A percentile compares a stretch with the other conserved stretches of the same genome.
phyloP scores from a whole-genome alignment of 2,888 invertebrate species.

The Ophonus ardosiacus region DNA sequence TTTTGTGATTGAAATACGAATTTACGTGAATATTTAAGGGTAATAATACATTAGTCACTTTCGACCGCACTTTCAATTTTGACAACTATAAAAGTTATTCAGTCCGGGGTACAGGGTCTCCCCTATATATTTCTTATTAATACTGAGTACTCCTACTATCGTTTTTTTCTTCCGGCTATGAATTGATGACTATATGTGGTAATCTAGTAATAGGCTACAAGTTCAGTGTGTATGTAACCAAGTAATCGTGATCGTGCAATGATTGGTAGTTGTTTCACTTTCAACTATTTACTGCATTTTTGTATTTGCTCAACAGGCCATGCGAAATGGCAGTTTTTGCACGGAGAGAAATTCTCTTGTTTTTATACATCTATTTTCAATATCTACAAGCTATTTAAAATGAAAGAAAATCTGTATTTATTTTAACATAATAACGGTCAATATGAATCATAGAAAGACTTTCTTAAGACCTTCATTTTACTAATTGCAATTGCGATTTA shows the following conservation, averaged over 20 bases:
- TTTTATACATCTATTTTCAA: slow-evolving; percentile 37
- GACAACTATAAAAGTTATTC: too few relatives aligned
- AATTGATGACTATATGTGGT: background rate
- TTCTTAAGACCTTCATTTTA: slow-evolving; percentile 15
- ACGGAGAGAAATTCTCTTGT: slow-evolving; percentile 38
- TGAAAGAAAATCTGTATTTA: slow-evolving; percentile 22
- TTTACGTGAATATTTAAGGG: too few relatives aligned
- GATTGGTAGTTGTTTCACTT: slow-evolving; percentile 41
- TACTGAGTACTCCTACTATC: too few relatives aligned
- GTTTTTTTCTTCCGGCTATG: background rate
- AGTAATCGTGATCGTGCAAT: slow-evolving; percentile 28
- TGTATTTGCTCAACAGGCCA: slow-evolving; percentile 44
- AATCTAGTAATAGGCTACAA: background rate
- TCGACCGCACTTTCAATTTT: too few relatives aligned
- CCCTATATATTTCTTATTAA: too few relatives aligned
- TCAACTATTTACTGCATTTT: slow-evolving; percentile 43
- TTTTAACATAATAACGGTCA: slow-evolving; percentile 16
- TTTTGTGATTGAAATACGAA: too few relatives aligned
- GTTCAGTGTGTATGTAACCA: slow-evolving; percentile 19
- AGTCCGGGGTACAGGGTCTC: too few relatives aligned
- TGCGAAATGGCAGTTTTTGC: slow-evolving; percentile 37
- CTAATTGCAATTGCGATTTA: background rate
- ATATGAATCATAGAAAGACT: slow-evolving; percentile 23
- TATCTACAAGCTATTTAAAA: slow-evolving; percentile 11
- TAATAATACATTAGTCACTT: too few relatives aligned